Evolutionary conservation across 2,888 invertebrate species (phyloP).

Genomic region (Pollenia labialis): DNA sequence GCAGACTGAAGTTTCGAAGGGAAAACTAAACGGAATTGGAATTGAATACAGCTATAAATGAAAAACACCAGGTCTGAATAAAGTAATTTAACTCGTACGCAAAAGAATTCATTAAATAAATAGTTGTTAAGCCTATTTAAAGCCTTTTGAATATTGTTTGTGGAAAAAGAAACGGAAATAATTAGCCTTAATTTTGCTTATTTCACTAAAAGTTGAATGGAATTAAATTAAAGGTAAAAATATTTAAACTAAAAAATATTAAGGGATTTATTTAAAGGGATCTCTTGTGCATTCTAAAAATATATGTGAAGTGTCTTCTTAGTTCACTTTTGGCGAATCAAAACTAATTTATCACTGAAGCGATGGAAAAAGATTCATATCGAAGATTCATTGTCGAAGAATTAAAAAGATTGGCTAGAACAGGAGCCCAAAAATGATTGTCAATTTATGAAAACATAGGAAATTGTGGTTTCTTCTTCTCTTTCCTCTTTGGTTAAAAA

Average conservation of each 20-base stretch:
- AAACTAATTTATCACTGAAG: too few relatives aligned
- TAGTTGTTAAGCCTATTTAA: constrained; percentile 61
- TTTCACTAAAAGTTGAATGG: background rate
- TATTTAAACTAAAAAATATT: too few relatives aligned
- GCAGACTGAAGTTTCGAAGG: background rate
- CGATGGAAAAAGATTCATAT: too few relatives aligned
- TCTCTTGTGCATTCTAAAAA: too few relatives aligned
- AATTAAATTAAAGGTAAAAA: background rate
- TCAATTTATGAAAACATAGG: too few relatives aligned
- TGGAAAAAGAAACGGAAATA: constrained; percentile 35
- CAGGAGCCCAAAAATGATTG: too few relatives aligned
- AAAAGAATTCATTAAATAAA: constrained; percentile 55
- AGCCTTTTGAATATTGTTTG: constrained; percentile 33
- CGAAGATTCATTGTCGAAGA: too few relatives aligned
- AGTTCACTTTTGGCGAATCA: too few relatives aligned
- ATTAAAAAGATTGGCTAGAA: too few relatives aligned
- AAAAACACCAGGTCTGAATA: constrained; percentile 37
- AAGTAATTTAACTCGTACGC: constrained; percentile 42
- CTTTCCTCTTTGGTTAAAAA: too few relatives aligned
- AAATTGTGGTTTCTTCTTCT: too few relatives aligned
- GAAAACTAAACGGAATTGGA: constrained; percentile 17
- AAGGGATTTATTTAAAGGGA: background rate
- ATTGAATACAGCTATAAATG: constrained; percentile 46
- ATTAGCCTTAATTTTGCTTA: constrained; percentile 40
- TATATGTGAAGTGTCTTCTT: too few relatives aligned